These are phyloP conservation scores for Lepidurus arcticus DNA, from an alignment of 1,140 invertebrate genomes.

Conservation along the genomic window DNA sequence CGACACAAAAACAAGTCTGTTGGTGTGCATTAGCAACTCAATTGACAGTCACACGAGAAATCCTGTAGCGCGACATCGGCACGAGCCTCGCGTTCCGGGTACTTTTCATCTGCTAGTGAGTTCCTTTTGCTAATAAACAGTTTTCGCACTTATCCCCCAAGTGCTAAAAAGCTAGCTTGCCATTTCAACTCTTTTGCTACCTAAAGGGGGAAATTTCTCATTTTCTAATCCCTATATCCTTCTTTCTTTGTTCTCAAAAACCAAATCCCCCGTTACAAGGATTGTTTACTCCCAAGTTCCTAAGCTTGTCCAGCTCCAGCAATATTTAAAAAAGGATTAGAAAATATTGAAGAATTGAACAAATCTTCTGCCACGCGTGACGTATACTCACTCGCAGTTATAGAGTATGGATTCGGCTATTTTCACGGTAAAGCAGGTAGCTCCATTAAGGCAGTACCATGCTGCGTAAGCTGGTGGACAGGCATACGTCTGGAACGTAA, in stretches of 20 bases:
- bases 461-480: conserved; percentile 84
- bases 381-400: conserved; percentile 79
- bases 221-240: neutral
- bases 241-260: neutral
- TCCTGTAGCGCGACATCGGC: neutral
- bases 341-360: neutral
- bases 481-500: conserved; percentile 89
- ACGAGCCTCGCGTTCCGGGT: neutral
- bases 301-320: neutral
- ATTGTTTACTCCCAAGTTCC: neutral
- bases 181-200: neutral
- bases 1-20: neutral
- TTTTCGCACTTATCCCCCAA: neutral
- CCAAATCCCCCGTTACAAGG: neutral
- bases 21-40: conserved; percentile 5
- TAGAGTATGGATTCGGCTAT: conserved; percentile 85
- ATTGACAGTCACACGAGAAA: conserved; percentile 14
- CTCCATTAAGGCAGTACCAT: conserved; percentile 90
- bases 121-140: neutral
- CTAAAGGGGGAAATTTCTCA: neutral
- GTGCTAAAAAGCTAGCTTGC: neutral
- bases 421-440: conserved; percentile 88
- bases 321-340: neutral
- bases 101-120: neutral
- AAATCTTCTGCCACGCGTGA: neutral